Evolutionary conservation across 1,140 invertebrate genomes (phyloP).

Genomic region (Hylaeus anthracinus): DNA sequence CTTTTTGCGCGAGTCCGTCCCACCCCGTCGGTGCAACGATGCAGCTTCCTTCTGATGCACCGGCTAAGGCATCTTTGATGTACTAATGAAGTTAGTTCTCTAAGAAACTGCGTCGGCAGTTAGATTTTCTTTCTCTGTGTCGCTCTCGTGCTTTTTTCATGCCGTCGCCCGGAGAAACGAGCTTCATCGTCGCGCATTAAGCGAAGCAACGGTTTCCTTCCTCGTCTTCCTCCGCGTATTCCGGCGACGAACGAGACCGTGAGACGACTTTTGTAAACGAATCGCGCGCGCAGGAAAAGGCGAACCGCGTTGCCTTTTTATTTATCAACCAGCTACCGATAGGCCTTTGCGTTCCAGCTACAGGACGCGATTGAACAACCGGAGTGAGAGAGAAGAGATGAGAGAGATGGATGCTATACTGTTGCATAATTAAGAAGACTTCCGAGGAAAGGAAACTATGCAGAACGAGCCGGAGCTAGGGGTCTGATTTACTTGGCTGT

Average conservation of each 20-base stretch:
- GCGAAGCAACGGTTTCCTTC: conserved; percentile 10
- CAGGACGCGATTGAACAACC: not conserved
- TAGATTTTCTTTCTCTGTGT: not conserved
- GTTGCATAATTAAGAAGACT: too few relatives aligned
- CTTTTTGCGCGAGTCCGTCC: not conserved
- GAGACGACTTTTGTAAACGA: not conserved
- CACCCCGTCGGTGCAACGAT: not conserved
- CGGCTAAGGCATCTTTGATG: conserved; percentile 61
- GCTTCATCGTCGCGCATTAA: conserved; percentile 17
- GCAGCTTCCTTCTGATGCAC: conserved; percentile 17
- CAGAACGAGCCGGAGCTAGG: too few relatives aligned
- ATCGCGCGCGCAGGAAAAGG: not conserved
- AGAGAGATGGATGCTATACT: not conserved
- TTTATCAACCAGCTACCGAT: conserved; percentile 7
- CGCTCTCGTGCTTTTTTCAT: not conserved
- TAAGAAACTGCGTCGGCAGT: conserved; percentile 59
- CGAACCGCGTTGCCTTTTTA: not conserved
- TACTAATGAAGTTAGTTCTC: conserved; percentile 64
- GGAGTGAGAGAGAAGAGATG: not conserved
- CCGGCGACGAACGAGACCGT: not conserved
- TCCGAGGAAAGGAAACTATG: too few relatives aligned
- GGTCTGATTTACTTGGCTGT: too few relatives aligned
- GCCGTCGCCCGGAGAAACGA: not conserved
- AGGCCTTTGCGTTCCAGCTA: not conserved
- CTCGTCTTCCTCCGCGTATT: conserved; percentile 2